A percentile compares a stretch with the other conserved stretches of the same genome.
phyloP scores from a whole-genome alignment of 1,140 invertebrate genomes.

The Dryas iulia region DNA sequence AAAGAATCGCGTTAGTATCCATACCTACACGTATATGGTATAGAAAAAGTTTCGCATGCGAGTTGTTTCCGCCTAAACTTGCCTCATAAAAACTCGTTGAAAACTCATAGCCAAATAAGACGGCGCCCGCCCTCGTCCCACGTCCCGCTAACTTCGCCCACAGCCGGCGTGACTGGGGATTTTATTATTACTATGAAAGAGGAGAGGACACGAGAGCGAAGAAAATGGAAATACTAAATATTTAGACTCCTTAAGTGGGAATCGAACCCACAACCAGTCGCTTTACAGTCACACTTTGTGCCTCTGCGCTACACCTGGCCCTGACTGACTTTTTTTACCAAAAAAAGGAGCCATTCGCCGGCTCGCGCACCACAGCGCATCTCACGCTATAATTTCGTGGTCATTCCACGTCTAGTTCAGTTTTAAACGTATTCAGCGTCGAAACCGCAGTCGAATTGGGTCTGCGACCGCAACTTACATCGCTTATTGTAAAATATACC shows the following conservation, averaged over 20 bases:
- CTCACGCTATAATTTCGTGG: constrained; percentile 33
- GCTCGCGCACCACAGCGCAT: constrained; percentile 18
- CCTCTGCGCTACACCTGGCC: no score
- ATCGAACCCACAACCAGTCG: no score
- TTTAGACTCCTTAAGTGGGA: no score
- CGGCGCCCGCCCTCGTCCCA: background rate
- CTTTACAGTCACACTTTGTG: no score
- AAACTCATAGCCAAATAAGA: constrained; percentile 10
- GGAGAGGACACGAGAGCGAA: no score
- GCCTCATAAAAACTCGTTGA: constrained; percentile 13
- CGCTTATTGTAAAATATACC: background rate
- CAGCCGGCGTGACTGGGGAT: background rate
- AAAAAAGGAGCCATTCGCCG: no score
- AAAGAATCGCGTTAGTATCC: no score
- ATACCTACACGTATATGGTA: no score
- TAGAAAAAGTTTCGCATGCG: background rate
- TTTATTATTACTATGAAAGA: background rate
- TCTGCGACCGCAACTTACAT: constrained; percentile 6
- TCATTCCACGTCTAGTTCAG: constrained; percentile 33
- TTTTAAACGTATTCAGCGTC: constrained; percentile 37
- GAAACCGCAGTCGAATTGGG: constrained; percentile 37
- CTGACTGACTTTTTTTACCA: no score
- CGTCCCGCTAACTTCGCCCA: background rate
- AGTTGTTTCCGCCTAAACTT: background rate
- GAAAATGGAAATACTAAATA: no score